These are phyloP conservation scores for Eufriesea mexicana DNA, from an alignment of 1,140 invertebrate species.

Conservation along the genomic window DNA sequence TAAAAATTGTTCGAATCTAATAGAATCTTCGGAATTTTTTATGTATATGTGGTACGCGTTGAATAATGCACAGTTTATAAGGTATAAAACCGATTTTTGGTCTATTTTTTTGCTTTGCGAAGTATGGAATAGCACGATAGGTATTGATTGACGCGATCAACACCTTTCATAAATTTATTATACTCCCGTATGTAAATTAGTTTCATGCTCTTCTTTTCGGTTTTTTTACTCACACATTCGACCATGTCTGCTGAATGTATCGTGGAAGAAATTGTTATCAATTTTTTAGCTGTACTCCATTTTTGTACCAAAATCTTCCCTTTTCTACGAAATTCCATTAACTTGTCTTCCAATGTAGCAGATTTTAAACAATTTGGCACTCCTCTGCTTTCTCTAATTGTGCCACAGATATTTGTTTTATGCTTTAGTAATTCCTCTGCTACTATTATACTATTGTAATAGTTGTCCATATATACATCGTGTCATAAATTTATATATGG, in stretches of 20 bases:
- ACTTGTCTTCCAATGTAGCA: slow-evolving; percentile 22
- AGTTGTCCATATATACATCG: background rate
- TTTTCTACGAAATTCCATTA: slow-evolving; percentile 15
- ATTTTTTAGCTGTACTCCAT: slow-evolving; percentile 9
- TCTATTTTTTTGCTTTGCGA: slow-evolving; percentile 39
- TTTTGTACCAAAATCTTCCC: slow-evolving; percentile 16
- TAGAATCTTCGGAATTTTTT: slow-evolving; percentile 21
- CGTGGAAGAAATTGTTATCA: background rate
- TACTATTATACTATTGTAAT: slow-evolving; percentile 37
- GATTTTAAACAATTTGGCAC: slow-evolving; percentile 35
- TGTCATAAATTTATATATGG: slow-evolving; percentile 30
- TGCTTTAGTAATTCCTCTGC: slow-evolving; percentile 19
- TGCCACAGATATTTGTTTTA: slow-evolving; percentile 25
- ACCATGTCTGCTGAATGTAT: slow-evolving; percentile 3
- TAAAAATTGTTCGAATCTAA: slow-evolving; percentile 26
- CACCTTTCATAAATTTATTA: slow-evolving; percentile 47
- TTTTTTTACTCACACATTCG: slow-evolving; percentile 9
- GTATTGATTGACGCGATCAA: slow-evolving; percentile 37
- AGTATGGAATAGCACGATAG: slow-evolving; percentile 34
- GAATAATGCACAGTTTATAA: slow-evolving; percentile 43
- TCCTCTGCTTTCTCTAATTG: slow-evolving; percentile 16
- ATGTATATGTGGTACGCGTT: slow-evolving; percentile 11
- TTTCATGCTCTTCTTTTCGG: slow-evolving; percentile 20
- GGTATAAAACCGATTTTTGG: slow-evolving; percentile 27
- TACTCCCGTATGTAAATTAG: slow-evolving; percentile 35